Percentiles rank a stretch among this genome's conserved stretches.
Conservation (phyloP, 2,797 vertebrate genomes). For the Pachyuromys duprasi region DNA sequence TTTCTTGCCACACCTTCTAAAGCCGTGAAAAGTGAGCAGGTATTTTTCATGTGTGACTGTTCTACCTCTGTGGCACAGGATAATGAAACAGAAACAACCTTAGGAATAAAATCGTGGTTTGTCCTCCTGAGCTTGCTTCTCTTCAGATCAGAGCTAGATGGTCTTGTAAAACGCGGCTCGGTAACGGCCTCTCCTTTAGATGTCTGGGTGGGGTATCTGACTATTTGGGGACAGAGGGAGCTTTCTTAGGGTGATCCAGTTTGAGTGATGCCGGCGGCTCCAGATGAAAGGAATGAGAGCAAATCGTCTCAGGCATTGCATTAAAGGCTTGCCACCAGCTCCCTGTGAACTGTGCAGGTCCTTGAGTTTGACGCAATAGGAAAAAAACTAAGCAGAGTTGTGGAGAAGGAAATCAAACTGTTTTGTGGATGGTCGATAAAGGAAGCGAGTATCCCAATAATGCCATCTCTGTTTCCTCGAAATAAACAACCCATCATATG, state of each 20-base stretch:
- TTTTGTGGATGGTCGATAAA: background rate
- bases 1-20: constrained; percentile 63
- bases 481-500: background rate
- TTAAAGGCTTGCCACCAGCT: background rate
- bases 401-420: background rate
- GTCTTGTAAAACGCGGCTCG: constrained; percentile 26
- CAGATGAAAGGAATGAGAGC: background rate
- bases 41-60: constrained; percentile 25
- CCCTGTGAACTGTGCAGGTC: background rate
- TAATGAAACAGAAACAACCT: constrained; percentile 36
- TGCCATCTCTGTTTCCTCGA: background rate
- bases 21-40: constrained; percentile 1
- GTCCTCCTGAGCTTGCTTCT: background rate
- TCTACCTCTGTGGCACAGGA: background rate
- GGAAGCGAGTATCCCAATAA: background rate
- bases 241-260: background rate
- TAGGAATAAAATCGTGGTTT: background rate
- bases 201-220: background rate
- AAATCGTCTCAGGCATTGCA: fast-evolving
- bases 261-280: background rate
- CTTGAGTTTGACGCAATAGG: background rate
- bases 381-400: background rate
- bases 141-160: constrained; percentile 32
- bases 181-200: constrained; percentile 40
- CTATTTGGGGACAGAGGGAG: background rate